phyloP scores from a whole-genome alignment of 2,113 vertebrate species.

The Lasiurus borealis region DNA sequence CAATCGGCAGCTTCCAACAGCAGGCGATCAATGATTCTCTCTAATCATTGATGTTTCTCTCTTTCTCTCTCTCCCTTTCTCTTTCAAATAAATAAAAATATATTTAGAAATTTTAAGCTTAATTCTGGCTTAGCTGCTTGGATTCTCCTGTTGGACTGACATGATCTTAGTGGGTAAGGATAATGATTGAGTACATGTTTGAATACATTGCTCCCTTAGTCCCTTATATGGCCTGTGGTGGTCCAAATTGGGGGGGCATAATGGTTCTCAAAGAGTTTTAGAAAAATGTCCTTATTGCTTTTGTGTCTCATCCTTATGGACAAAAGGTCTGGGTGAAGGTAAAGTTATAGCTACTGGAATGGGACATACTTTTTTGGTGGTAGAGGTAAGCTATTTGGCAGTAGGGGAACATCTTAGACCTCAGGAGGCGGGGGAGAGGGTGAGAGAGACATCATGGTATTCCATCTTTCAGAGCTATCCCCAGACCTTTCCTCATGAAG shows the following conservation, averaged over 20 bases:
- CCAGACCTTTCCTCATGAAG: constrained; percentile 20
- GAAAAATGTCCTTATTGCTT: not conserved
- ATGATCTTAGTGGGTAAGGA: not conserved
- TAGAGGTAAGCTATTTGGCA: not conserved
- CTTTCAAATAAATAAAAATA: not conserved
- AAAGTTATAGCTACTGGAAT: not conserved
- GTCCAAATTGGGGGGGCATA: not conserved
- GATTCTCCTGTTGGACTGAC: constrained; percentile 6
- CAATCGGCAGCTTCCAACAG: too few relatives aligned
- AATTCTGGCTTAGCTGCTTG: not conserved
- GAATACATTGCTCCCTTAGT: not conserved
- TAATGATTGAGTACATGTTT: not conserved
- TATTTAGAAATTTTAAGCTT: not conserved
- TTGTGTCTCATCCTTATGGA: not conserved
- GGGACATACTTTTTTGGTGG: not conserved
- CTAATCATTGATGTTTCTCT: not conserved
- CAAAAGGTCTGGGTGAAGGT: constrained; percentile 14
- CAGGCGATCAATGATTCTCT: not conserved
- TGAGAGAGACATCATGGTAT: not conserved
- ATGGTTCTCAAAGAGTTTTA: not conserved
- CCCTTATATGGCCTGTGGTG: not conserved
- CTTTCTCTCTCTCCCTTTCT: not conserved
- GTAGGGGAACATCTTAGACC: not conserved
- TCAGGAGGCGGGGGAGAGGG: not conserved
- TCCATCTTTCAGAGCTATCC: not conserved